A percentile compares a stretch with the other conserved stretches of the same genome.
Evolutionary conservation across 1,140 invertebrate species (phyloP).

Genomic region (Drosophila bifasciata): DNA sequence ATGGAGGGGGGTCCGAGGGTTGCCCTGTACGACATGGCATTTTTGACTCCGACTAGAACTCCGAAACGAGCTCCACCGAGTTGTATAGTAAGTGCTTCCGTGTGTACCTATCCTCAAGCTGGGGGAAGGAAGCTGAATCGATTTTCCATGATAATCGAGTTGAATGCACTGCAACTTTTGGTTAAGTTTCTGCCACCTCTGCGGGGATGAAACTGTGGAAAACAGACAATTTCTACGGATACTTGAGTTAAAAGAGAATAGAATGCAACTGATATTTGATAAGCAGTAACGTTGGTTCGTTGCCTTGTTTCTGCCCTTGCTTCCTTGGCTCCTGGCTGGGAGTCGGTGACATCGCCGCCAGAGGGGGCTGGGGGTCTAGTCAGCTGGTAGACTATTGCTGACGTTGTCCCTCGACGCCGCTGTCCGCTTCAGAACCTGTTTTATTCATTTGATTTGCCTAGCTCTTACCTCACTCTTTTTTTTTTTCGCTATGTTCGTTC

Average conservation of each 20-base stretch:
- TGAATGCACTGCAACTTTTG: slow-evolving; percentile 62
- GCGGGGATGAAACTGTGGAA: not conserved
- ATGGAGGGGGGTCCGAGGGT: slow-evolving; percentile 5
- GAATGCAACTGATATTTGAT: not conserved
- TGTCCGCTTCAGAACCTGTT: slow-evolving; percentile 27
- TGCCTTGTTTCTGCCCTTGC: not conserved
- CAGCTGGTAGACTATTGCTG: no score
- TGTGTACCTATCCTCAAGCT: slow-evolving; percentile 10
- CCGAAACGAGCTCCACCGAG: not conserved
- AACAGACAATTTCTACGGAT: not conserved
- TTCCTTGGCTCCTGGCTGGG: not conserved
- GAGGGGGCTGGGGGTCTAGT: not conserved
- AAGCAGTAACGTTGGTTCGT: not conserved
- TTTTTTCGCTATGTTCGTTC: no score
- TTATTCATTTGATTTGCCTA: slow-evolving; percentile 18
- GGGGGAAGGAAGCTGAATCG: slow-evolving; percentile 52
- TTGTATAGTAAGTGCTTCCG: slow-evolving; percentile 54
- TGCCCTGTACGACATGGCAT: not conserved
- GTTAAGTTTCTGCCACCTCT: slow-evolving; percentile 21
- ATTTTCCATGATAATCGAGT: slow-evolving; percentile 76
- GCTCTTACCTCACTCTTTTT: not conserved
- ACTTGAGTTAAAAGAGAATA: no score
- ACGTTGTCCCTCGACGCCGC: not conserved
- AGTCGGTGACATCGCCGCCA: not conserved
- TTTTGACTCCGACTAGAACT: not conserved